A percentile compares a stretch with the other conserved stretches of the same genome.
Evolutionary conservation across 2,888 invertebrate species (phyloP).

Genomic region (Smittia sp.): DNA sequence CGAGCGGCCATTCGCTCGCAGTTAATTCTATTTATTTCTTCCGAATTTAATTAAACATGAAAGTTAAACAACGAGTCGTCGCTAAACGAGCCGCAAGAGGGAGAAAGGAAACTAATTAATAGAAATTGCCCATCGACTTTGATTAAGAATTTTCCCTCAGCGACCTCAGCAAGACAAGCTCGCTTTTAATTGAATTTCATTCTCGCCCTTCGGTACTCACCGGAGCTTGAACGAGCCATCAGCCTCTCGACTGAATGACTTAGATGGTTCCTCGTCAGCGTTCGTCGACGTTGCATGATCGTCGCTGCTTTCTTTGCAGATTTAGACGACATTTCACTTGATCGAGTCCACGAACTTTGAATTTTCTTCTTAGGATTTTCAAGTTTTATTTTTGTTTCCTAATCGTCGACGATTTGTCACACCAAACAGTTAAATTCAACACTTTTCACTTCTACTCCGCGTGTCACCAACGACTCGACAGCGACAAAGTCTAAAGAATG

Average conservation of each 20-base stretch:
- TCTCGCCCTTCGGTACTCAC: not conserved
- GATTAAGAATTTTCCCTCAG: not conserved
- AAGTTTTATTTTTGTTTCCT: not conserved
- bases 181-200: not conserved
- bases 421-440: constrained; percentile 24
- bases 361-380: not conserved
- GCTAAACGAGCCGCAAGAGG: not conserved
- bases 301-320: no score
- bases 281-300: not conserved
- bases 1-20: not conserved
- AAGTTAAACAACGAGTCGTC: not conserved
- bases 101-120: not conserved
- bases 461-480: constrained; percentile 16
- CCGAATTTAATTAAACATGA: constrained; percentile 15
- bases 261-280: not conserved
- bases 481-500: not conserved
- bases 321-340: not conserved
- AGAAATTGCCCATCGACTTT: not conserved
- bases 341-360: not conserved
- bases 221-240: not conserved
- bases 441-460: constrained; percentile 5
- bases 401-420: constrained; percentile 17
- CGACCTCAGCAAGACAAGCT: not conserved
- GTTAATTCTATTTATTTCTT: constrained; percentile 6
- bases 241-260: not conserved